A percentile compares a stretch with the other conserved stretches of the same genome.
These are phyloP conservation scores for Embidobia sp. DNA, from an alignment of 2,888 invertebrate species.

Conservation along the genomic window DNA sequence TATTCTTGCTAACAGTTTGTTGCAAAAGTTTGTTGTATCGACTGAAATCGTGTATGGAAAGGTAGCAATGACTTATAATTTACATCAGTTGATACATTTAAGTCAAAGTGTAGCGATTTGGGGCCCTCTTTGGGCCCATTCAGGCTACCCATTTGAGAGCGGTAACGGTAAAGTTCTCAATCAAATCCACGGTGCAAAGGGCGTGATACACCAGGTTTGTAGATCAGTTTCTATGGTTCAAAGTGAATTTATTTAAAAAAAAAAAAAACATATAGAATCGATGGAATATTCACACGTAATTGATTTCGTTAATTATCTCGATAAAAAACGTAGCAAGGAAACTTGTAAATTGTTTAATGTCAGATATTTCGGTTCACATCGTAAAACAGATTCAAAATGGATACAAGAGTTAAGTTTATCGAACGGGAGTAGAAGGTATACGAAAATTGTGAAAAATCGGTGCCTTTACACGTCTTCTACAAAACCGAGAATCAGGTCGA, in stretches of 20 bases:
- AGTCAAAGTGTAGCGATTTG: slow-evolving; percentile 38
- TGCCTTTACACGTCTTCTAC: slow-evolving; percentile 1
- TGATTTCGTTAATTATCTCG: slow-evolving; percentile 1
- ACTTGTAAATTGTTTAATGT: slow-evolving; percentile 3
- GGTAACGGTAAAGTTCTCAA: slow-evolving; percentile 46
- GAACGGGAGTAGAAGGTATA: background rate
- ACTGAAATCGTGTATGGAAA: slow-evolving; percentile 52
- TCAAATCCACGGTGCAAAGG: slow-evolving; percentile 37
- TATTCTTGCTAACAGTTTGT: slow-evolving; percentile 30
- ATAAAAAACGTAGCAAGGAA: slow-evolving; percentile 5
- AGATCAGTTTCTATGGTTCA: slow-evolving; percentile 10
- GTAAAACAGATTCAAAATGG: background rate
- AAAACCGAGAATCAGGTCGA: slow-evolving; percentile 1
- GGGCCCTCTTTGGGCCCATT: slow-evolving; percentile 63
- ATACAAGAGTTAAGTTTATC: slow-evolving; percentile 2
- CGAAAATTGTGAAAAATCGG: slow-evolving; percentile 4
- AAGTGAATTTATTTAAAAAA: slow-evolving; percentile 1
- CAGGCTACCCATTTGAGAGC: slow-evolving; percentile 56
- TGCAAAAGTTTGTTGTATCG: slow-evolving; percentile 31
- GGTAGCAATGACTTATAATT: slow-evolving; percentile 53
- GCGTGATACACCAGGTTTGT: slow-evolving; percentile 39
- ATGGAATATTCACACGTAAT: background rate
- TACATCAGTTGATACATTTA: slow-evolving; percentile 40
- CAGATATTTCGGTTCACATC: slow-evolving; percentile 7
- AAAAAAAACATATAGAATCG: background rate